A percentile compares a stretch with the other conserved stretches of the same genome.
These are phyloP conservation scores for Lithophane leautieri DNA, from an alignment of 2,888 invertebrate species.

Conservation along the genomic window DNA sequence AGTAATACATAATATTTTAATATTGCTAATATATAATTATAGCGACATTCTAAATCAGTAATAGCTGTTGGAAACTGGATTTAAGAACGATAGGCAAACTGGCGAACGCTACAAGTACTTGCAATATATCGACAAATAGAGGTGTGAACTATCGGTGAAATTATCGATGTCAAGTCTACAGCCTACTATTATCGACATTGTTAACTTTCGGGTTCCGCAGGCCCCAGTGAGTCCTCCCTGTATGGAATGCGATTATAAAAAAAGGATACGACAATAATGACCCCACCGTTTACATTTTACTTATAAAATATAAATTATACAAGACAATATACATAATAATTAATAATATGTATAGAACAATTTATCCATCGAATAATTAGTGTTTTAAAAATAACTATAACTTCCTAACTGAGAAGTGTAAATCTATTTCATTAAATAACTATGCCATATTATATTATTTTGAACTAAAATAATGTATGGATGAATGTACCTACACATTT, in stretches of 20 bases:
- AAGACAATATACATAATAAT: conserved; percentile 79
- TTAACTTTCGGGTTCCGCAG: conserved; percentile 63
- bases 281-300: conserved; percentile 77
- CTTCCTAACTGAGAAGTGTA: conserved; percentile 80
- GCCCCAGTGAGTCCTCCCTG: conserved; percentile 68
- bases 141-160: conserved; percentile 45
- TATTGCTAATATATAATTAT: conserved; percentile 36
- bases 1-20: conserved; percentile 34
- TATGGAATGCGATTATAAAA: conserved; percentile 80
- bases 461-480: conserved; percentile 76
- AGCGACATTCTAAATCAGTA: conserved; percentile 50
- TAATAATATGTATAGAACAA: conserved; percentile 76
- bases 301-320: conserved; percentile 81
- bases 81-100: conserved; percentile 36
- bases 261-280: conserved; percentile 64
- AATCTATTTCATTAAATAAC: conserved; percentile 77
- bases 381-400: conserved; percentile 79
- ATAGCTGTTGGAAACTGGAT: conserved; percentile 39
- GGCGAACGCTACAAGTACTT: conserved; percentile 52
- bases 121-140: conserved; percentile 58
- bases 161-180: conserved; percentile 54
- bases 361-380: conserved; percentile 79
- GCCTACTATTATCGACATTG: conserved; percentile 52
- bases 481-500: conserved; percentile 64
- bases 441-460: conserved; percentile 73